These are phyloP conservation scores for Carcinoscorpius rotundicauda DNA, from an alignment of 1,140 invertebrate genomes.

Conservation along the genomic window DNA sequence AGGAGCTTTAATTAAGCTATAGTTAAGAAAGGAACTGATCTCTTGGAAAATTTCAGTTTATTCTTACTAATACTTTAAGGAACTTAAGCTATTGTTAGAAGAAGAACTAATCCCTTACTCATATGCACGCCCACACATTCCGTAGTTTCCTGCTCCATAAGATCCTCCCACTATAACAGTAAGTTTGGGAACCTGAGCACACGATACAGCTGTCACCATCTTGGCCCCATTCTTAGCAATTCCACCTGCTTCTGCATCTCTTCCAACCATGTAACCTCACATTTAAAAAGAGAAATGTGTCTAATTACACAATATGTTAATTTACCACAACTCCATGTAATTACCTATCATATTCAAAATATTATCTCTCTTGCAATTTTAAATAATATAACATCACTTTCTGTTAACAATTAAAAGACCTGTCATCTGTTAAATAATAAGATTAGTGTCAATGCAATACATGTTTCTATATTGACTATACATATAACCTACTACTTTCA, in stretches of 20 bases:
- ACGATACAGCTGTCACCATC: slow-evolving; percentile 96
- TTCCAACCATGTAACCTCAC: slow-evolving; percentile 92
- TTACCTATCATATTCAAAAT: too few relatives aligned
- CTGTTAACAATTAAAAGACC: too few relatives aligned
- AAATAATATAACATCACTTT: neutral
- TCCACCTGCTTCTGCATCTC: slow-evolving; percentile 87
- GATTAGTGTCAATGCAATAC: too few relatives aligned
- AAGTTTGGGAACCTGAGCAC: slow-evolving; percentile 94
- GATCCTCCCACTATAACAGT: slow-evolving; percentile 85
- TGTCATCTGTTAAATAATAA: too few relatives aligned
- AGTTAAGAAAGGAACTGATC: too few relatives aligned
- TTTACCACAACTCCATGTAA: too few relatives aligned
- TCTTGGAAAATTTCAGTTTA: too few relatives aligned
- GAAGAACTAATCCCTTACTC: slow-evolving; percentile 22
- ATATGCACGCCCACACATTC: slow-evolving; percentile 57
- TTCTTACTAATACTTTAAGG: too few relatives aligned
- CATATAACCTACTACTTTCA: too few relatives aligned
- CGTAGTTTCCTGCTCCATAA: slow-evolving; percentile 96
- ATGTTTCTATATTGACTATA: too few relatives aligned
- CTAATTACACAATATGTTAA: neutral
- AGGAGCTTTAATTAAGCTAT: too few relatives aligned
- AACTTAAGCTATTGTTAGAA: too few relatives aligned
- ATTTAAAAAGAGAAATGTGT: slow-evolving; percentile 5
- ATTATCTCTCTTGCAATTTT: neutral
- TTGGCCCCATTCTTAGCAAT: slow-evolving; percentile 99